phyloP scores from a whole-genome alignment of 2,113 vertebrate genomes.

The Silurus asotus region DNA sequence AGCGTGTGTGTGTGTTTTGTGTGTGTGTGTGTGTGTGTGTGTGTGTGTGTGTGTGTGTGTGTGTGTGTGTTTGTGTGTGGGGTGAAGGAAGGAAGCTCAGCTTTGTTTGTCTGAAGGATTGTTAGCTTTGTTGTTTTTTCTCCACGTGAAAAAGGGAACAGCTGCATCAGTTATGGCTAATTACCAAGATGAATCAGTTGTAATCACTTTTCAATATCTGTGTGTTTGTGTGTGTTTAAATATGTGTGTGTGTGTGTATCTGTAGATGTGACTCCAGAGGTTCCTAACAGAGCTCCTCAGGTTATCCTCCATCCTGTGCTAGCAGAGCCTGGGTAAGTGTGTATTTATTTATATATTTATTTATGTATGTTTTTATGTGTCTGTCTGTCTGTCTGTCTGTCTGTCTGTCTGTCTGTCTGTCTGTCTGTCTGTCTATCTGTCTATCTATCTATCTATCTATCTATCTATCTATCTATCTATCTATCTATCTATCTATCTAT shows the following conservation, averaged over 20 bases:
- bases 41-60: not conserved
- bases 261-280: constrained; percentile 90
- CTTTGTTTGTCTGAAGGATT: not conserved
- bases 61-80: not conserved
- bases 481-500: not conserved
- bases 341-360: not conserved
- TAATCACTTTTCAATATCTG: not conserved
- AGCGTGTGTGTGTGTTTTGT: constrained; percentile 5
- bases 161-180: not conserved
- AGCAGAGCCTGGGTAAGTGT: constrained; percentile 88
- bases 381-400: too few relatives aligned
- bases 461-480: too few relatives aligned
- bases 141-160: not conserved
- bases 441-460: too few relatives aligned
- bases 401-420: too few relatives aligned
- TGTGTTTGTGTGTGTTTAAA: not conserved
- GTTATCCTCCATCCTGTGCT: constrained; percentile 93
- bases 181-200: not conserved
- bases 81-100: not conserved
- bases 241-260: constrained; percentile 20
- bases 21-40: not conserved
- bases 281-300: constrained; percentile 86
- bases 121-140: not conserved
- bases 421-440: too few relatives aligned
- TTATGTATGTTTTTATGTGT: too few relatives aligned